phyloP scores from a whole-genome alignment of 2,113 vertebrate genomes.

The Psilopsiagon aymara region DNA sequence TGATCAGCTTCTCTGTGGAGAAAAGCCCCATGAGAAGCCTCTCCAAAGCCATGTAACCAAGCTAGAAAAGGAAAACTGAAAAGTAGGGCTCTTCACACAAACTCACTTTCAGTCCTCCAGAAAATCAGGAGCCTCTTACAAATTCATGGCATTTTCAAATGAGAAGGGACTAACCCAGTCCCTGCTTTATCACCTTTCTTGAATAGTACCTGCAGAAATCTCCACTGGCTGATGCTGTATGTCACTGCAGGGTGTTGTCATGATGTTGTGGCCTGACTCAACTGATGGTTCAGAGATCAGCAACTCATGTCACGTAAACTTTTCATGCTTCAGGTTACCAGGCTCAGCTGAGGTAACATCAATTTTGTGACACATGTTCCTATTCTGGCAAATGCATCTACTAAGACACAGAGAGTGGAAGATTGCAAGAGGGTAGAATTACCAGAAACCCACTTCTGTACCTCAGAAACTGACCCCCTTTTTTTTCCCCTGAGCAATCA shows the following conservation, averaged over 20 bases:
- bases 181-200: not conserved
- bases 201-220: not conserved
- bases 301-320: fast-evolving
- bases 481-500: fast-evolving
- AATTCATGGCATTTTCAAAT: not conserved
- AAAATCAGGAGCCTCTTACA: not conserved
- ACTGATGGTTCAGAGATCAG: not conserved
- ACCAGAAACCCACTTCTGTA: not conserved
- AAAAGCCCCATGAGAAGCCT: not conserved
- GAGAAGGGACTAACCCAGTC: not conserved
- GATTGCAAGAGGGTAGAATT: not conserved
- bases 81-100: not conserved
- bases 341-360: not conserved
- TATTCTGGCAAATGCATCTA: not conserved
- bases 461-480: not conserved
- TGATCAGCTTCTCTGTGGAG: not conserved
- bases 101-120: not conserved
- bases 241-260: not conserved
- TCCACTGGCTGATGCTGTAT: not conserved
- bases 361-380: not conserved
- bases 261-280: not conserved
- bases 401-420: fast-evolving
- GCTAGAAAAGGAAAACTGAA: not conserved
- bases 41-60: not conserved
- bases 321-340: not conserved